Evolutionary conservation across 2,797 vertebrate species (phyloP).

Genomic region (Fratercula arctica): DNA sequence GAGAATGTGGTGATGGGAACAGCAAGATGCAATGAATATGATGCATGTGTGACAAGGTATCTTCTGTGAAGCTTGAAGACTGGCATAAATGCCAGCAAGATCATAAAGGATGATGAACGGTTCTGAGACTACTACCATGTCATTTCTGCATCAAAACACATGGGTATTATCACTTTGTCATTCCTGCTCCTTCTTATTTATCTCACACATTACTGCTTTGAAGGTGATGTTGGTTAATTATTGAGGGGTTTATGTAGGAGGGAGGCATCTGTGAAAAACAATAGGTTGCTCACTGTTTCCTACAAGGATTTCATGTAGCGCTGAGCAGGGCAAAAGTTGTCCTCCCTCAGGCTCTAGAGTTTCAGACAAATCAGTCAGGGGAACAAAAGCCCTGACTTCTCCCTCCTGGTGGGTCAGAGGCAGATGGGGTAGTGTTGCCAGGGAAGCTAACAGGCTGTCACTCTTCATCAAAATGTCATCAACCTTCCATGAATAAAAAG

Average conservation of each 20-base stretch:
- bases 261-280: not conserved
- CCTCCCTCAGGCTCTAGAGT: not conserved
- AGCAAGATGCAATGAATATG: not conserved
- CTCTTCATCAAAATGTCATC: not conserved
- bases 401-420: not conserved
- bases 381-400: not conserved
- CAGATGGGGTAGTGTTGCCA: not conserved
- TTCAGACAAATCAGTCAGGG: not conserved
- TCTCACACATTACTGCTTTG: not conserved
- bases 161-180: not conserved
- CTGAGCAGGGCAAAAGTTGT: not conserved
- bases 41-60: not conserved
- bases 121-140: not conserved
- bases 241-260: not conserved
- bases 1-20: not conserved
- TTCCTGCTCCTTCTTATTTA: not conserved
- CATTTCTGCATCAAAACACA: not conserved
- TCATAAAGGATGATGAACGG: not conserved
- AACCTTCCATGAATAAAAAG: not conserved
- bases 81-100: not conserved
- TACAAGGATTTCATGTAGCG: not conserved
- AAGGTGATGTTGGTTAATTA: conserved; percentile 23
- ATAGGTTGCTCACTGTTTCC: not conserved
- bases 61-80: not conserved
- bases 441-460: not conserved